phyloP scores from a whole-genome alignment of 2,888 invertebrate species.

The Leucoma salicis region DNA sequence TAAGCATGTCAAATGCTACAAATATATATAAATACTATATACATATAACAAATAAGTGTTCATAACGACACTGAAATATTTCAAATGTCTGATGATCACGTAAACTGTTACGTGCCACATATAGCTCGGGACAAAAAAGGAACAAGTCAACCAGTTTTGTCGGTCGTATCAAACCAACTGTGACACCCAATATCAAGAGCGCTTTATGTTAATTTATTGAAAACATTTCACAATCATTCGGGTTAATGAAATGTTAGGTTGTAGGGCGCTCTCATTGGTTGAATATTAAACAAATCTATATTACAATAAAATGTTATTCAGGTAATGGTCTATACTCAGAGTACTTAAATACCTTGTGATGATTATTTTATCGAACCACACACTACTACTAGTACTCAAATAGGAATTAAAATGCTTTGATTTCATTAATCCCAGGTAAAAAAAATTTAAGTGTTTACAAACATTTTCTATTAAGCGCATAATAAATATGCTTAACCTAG shows the following conservation, averaged over 20 bases:
- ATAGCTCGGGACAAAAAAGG: slow-evolving; percentile 22
- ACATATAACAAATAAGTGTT: background rate
- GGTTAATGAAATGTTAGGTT: background rate
- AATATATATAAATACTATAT: background rate
- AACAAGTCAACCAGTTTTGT: slow-evolving; percentile 15
- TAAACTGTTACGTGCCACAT: slow-evolving; percentile 32
- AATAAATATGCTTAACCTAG: no score
- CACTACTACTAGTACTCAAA: no score
- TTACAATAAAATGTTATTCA: background rate
- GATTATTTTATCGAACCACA: no score
- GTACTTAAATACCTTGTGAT: no score
- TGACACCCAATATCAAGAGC: slow-evolving; percentile 15
- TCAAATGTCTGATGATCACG: slow-evolving; percentile 20
- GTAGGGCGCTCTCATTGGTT: background rate
- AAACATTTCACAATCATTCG: slow-evolving; percentile 8
- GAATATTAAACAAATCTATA: background rate
- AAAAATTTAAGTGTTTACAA: no score
- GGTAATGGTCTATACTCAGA: no score
- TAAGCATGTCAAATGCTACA: no score
- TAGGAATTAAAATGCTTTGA: no score
- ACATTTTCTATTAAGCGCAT: no score
- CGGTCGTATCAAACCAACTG: slow-evolving; percentile 17
- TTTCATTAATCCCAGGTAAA: no score
- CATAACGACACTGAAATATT: slow-evolving; percentile 24
- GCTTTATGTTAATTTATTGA: slow-evolving; percentile 16